A percentile compares a stretch with the other conserved stretches of the same genome.
Conservation (phyloP, 2,888 invertebrate genomes). For the Drosophila seclusa region DNA sequence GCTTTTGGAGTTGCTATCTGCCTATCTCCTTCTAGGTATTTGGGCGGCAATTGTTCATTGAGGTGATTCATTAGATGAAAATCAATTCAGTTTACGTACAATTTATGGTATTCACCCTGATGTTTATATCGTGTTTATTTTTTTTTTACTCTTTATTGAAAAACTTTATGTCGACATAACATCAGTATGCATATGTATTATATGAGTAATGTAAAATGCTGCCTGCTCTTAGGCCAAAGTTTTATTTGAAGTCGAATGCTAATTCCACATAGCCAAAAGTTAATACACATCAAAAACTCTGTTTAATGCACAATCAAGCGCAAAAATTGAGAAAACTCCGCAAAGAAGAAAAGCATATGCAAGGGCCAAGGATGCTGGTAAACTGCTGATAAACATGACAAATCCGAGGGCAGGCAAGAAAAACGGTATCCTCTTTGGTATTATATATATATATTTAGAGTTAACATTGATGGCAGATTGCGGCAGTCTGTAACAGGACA, state of each 20-base stretch:
- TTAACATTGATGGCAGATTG: constrained; percentile 61
- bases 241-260: constrained; percentile 31
- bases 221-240: constrained; percentile 4
- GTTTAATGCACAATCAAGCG: constrained; percentile 53
- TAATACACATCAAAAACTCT: constrained; percentile 35
- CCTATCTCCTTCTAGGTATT: background rate
- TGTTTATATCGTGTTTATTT: constrained; percentile 66
- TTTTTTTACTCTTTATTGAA: constrained; percentile 71
- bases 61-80: constrained; percentile 18
- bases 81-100: background rate
- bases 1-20: background rate
- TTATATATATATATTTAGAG: constrained; percentile 39
- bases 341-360: constrained; percentile 45
- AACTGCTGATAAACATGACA: constrained; percentile 55
- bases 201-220: background rate
- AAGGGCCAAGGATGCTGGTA: constrained; percentile 36
- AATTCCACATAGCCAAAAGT: constrained; percentile 35
- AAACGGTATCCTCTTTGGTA: constrained; percentile 32
- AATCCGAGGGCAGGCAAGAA: constrained; percentile 23
- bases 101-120: background rate
- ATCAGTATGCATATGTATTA: background rate
- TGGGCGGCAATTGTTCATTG: background rate
- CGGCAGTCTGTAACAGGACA: constrained; percentile 41
- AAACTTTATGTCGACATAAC: constrained; percentile 14
- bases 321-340: constrained; percentile 40